Conservation (phyloP, 2,113 vertebrate species). For the Mastomys coucha region DNA sequence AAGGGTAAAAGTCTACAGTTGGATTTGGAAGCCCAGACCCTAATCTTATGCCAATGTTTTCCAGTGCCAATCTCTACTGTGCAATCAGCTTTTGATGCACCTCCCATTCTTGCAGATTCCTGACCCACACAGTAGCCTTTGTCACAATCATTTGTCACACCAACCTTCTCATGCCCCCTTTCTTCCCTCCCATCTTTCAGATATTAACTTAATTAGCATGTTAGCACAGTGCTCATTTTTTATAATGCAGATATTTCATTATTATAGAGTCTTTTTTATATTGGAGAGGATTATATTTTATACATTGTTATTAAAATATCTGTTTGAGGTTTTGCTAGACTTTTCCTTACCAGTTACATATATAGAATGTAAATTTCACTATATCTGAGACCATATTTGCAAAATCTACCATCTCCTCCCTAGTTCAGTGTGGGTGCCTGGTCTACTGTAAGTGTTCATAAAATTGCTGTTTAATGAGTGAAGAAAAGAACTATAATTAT, state of each 20-base stretch:
- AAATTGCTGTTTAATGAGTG: not conserved
- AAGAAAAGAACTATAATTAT: not conserved
- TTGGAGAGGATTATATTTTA: not conserved
- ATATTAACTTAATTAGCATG: not conserved
- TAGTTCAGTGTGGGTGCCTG: not conserved
- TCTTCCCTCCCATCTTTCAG: not conserved
- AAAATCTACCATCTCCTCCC: not conserved
- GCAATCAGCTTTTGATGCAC: accelerated
- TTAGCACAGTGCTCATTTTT: not conserved
- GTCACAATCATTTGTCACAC: not conserved
- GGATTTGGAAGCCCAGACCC: not conserved
- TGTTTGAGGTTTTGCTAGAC: not conserved
- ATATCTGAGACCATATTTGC: not conserved
- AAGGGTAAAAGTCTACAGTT: not conserved
- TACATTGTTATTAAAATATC: not conserved
- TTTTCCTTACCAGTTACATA: not conserved
- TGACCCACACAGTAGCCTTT: accelerated
- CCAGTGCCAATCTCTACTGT: accelerated
- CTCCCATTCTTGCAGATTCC: not conserved
- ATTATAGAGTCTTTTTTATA: not conserved
- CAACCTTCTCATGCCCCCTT: not conserved
- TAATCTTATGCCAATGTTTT: not conserved
- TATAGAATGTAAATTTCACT: not conserved
- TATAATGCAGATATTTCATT: not conserved
- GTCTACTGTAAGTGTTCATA: not conserved